Evolutionary conservation across 2,888 invertebrate species (phyloP).

Genomic region (Chrysotoxum bicinctum): DNA sequence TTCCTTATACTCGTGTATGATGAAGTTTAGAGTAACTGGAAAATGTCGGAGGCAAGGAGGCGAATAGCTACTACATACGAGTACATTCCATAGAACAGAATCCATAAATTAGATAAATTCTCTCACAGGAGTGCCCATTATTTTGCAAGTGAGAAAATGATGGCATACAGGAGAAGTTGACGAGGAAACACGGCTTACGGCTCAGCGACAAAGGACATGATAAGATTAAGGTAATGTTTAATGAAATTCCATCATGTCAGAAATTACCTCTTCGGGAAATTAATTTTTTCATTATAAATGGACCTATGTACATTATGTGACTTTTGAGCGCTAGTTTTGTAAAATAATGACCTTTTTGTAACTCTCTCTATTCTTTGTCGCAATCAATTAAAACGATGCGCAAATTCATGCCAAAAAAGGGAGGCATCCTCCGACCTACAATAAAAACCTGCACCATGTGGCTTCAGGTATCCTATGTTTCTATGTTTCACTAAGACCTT

Average conservation of each 20-base stretch:
- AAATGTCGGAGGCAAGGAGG: not conserved
- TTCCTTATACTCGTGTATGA: not conserved
- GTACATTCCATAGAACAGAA: constrained; percentile 39
- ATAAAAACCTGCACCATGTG: too few species aligned
- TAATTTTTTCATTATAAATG: constrained; percentile 67
- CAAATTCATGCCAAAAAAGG: not conserved
- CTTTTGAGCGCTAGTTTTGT: constrained; percentile 29
- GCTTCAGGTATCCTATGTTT: too few species aligned
- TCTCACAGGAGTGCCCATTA: constrained; percentile 53
- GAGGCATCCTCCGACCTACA: too few species aligned
- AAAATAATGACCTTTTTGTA: constrained; percentile 23
- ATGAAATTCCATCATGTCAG: constrained; percentile 68
- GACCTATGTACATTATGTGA: constrained; percentile 48
- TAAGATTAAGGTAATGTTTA: constrained; percentile 55
- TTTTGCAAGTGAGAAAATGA: constrained; percentile 14
- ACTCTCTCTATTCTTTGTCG: not conserved
- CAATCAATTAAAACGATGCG: not conserved
- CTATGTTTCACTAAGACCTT: too few species aligned
- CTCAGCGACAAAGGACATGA: not conserved
- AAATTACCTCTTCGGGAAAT: constrained; percentile 59
- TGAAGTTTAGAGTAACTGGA: not conserved
- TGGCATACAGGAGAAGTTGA: not conserved
- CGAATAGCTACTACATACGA: not conserved
- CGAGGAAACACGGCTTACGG: not conserved
- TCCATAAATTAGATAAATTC: constrained; percentile 66